Conservation (phyloP, 2,797 vertebrate genomes). For the Semotilus atromaculatus region DNA sequence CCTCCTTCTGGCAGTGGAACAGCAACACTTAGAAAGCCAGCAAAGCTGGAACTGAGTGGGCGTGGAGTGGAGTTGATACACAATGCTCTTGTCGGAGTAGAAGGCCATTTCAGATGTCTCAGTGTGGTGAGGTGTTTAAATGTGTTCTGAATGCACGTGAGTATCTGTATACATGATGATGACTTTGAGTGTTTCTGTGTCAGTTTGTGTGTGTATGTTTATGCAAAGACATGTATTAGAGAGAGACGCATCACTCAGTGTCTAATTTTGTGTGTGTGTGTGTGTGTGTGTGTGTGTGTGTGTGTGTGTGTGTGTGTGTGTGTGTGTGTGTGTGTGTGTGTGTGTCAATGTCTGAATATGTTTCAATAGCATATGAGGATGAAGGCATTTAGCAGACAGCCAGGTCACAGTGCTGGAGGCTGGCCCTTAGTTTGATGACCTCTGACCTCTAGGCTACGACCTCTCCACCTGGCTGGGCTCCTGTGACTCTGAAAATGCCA, state of each 20-base stretch:
- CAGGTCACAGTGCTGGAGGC: constrained; percentile 86
- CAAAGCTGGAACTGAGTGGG: constrained; percentile 73
- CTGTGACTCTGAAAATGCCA: constrained; percentile 55
- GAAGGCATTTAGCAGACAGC: constrained; percentile 84
- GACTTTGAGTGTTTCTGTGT: constrained; percentile 39
- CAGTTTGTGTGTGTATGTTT: constrained; percentile 27
- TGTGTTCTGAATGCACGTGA: constrained; percentile 48
- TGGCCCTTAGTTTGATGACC: constrained; percentile 76
- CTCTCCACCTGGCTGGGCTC: constrained; percentile 59
- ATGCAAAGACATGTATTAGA: constrained; percentile 19
- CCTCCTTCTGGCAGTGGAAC: constrained; percentile 86
- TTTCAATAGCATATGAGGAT: constrained; percentile 67
- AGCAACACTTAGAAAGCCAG: constrained; percentile 82
- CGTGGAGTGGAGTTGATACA: constrained; percentile 77
- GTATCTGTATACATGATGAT: constrained; percentile 54
- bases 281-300: too few species aligned
- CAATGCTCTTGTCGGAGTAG: constrained; percentile 85
- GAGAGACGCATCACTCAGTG: constrained; percentile 21
- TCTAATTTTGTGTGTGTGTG: constrained; percentile 20
- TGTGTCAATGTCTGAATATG: constrained; percentile 37
- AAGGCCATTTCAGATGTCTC: constrained; percentile 78
- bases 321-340: constrained; percentile 21
- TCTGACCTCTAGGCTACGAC: constrained; percentile 57
- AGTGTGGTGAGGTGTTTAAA: constrained; percentile 53
- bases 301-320: constrained; percentile 10